phyloP scores from a whole-genome alignment of 2,888 invertebrate species.

The Ormyrus rosae region DNA sequence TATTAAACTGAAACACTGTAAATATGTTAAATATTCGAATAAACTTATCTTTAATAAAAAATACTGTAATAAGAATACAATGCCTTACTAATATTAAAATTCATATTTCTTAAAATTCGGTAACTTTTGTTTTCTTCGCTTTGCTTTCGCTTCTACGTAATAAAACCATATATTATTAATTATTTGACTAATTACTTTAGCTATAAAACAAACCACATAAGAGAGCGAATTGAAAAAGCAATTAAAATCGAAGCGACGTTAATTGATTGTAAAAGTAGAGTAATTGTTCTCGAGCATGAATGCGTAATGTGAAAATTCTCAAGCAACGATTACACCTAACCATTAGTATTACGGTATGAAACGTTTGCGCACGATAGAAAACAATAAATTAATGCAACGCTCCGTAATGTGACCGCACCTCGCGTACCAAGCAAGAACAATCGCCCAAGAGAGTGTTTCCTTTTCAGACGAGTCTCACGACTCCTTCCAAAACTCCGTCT shows the following conservation, averaged over 20 bases:
- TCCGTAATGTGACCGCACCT: constrained; percentile 17
- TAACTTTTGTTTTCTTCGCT: no score
- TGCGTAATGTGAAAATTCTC: constrained; percentile 28
- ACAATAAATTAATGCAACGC: constrained; percentile 36
- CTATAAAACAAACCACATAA: no score
- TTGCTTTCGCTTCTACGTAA: no score
- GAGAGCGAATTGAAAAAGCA: no score
- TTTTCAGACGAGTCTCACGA: constrained; percentile 40
- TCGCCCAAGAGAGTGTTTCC: constrained; percentile 24
- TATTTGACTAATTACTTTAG: no score
- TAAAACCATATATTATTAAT: no score
- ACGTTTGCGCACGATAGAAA: not conserved
- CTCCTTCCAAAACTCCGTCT: constrained; percentile 22
- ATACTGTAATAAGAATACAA: no score
- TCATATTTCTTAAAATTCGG: no score
- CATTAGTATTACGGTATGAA: not conserved
- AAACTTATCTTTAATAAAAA: no score
- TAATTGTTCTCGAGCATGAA: constrained; percentile 21
- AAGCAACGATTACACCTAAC: constrained; percentile 17
- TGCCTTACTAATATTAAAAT: no score
- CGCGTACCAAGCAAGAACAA: constrained; percentile 25
- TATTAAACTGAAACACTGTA: no score
- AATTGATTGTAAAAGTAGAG: constrained; percentile 9
- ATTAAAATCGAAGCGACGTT: not conserved
- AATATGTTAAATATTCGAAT: no score